These are phyloP conservation scores for Eolophus roseicapilla DNA, from an alignment of 2,113 vertebrate species.

Conservation along the genomic window DNA sequence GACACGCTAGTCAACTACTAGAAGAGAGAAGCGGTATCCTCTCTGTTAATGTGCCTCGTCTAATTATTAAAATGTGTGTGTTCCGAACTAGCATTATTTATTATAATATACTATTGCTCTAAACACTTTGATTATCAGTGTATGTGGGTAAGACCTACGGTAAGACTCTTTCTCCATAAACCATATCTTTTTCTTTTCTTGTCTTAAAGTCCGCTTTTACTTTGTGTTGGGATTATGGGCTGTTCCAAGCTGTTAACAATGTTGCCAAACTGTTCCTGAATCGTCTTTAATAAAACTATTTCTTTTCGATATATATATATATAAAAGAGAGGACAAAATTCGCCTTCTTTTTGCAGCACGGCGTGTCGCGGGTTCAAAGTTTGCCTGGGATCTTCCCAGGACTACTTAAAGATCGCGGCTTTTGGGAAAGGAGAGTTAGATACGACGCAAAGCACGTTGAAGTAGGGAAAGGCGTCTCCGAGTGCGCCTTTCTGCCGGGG, in stretches of 20 bases:
- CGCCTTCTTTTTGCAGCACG: neutral
- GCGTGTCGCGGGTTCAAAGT: neutral
- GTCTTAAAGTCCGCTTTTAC: neutral
- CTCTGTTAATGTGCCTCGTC: constrained; percentile 43
- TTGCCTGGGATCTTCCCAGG: neutral
- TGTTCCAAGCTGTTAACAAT: constrained; percentile 34
- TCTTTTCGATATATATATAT: constrained; percentile 9
- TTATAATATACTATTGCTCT: constrained; percentile 63
- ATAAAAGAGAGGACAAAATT: neutral
- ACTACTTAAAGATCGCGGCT: neutral
- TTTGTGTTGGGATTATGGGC: constrained; percentile 32
- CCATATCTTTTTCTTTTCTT: neutral
- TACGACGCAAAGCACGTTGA: rapidly evolving
- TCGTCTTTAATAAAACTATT: constrained; percentile 66
- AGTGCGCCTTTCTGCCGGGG: neutral
- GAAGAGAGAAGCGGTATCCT: constrained; percentile 34
- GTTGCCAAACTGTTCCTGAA: neutral
- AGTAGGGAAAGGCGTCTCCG: neutral
- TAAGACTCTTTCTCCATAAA: constrained; percentile 1
- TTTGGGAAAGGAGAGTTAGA: neutral
- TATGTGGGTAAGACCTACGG: constrained; percentile 21
- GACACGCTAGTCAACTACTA: constrained; percentile 52
- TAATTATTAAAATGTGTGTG: constrained; percentile 56
- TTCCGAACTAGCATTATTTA: constrained; percentile 72
- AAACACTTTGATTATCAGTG: constrained; percentile 26